phyloP scores from a whole-genome alignment of 1,140 invertebrate genomes.

The Probaryconus sp. region DNA sequence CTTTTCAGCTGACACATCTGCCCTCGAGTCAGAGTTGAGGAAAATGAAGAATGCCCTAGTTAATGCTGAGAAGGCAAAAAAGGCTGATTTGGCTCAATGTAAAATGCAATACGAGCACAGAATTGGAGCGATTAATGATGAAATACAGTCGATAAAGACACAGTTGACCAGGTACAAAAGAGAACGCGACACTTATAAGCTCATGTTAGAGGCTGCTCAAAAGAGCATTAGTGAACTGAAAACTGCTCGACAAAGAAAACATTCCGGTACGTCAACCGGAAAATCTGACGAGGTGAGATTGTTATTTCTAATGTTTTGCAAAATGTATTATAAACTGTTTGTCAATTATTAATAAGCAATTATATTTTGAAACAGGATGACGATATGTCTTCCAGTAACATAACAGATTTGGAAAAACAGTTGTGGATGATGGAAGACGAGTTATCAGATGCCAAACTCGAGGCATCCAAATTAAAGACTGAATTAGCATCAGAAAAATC shows the following conservation, averaged over 20 bases:
- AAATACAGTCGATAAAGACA: constrained; percentile 90
- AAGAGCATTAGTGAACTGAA: constrained; percentile 89
- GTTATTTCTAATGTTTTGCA: constrained; percentile 26
- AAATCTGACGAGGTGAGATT: constrained; percentile 83
- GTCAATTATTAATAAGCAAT: too few species aligned
- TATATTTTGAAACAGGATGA: constrained; percentile 73
- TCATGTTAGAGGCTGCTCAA: constrained; percentile 92
- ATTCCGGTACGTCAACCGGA: constrained; percentile 73
- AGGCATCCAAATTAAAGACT: constrained; percentile 91
- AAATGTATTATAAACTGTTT: too few species aligned
- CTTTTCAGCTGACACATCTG: constrained; percentile 85
- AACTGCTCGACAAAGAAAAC: constrained; percentile 68
- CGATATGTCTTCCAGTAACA: constrained; percentile 74
- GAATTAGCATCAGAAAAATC: constrained; percentile 93
- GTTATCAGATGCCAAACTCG: constrained; percentile 88
- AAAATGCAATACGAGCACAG: constrained; percentile 94
- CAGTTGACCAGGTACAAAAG: constrained; percentile 89
- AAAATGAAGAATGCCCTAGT: constrained; percentile 84
- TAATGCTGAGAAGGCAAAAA: constrained; percentile 88
- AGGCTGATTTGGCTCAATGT: constrained; percentile 89
- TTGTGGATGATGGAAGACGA: constrained; percentile 92
- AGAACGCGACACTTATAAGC: constrained; percentile 93
- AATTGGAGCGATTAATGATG: constrained; percentile 89
- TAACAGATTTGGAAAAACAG: constrained; percentile 88
- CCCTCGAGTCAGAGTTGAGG: constrained; percentile 86